Conservation (phyloP, 1,140 invertebrate genomes). For the Saccostrea glomerata region DNA sequence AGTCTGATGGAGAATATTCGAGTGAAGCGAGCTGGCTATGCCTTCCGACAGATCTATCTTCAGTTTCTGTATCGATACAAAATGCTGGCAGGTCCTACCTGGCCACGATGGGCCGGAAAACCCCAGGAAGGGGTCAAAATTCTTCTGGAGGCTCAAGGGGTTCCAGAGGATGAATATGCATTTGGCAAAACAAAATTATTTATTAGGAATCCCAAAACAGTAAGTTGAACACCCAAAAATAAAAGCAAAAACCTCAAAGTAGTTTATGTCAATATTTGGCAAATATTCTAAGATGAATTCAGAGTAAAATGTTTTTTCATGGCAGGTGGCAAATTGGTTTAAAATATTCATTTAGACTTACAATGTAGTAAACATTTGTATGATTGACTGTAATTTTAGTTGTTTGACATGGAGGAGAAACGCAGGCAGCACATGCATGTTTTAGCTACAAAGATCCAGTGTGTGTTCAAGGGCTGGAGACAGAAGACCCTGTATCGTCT, state of each 20-base stretch:
- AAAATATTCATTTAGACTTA: too few species aligned
- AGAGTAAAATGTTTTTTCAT: too few species aligned
- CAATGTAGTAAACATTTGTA: slow-evolving; percentile 67
- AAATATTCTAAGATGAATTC: too few species aligned
- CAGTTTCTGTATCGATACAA: slow-evolving; percentile 86
- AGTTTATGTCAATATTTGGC: too few species aligned
- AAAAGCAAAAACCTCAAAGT: too few species aligned
- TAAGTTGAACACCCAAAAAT: slow-evolving; percentile 71
- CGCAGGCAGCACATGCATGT: slow-evolving; percentile 86
- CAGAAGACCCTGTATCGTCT: slow-evolving; percentile 82
- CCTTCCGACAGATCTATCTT: slow-evolving; percentile 83
- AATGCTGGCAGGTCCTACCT: slow-evolving; percentile 88
- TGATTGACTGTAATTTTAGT: slow-evolving; percentile 75
- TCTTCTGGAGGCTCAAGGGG: slow-evolving; percentile 85
- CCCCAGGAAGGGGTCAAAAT: slow-evolving; percentile 88
- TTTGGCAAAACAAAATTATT: slow-evolving; percentile 96
- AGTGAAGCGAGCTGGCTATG: slow-evolving; percentile 85
- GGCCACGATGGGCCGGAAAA: slow-evolving; percentile 89
- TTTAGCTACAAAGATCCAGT: slow-evolving; percentile 88
- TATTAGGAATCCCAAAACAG: slow-evolving; percentile 88
- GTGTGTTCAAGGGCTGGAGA: slow-evolving; percentile 87
- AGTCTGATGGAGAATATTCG: slow-evolving; percentile 85
- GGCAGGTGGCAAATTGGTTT: too few species aligned
- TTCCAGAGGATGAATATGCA: slow-evolving; percentile 86
- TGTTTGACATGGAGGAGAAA: slow-evolving; percentile 91